Evolutionary conservation across 2,113 vertebrate species (phyloP).

Genomic region (Loxodonta africana): DNA sequence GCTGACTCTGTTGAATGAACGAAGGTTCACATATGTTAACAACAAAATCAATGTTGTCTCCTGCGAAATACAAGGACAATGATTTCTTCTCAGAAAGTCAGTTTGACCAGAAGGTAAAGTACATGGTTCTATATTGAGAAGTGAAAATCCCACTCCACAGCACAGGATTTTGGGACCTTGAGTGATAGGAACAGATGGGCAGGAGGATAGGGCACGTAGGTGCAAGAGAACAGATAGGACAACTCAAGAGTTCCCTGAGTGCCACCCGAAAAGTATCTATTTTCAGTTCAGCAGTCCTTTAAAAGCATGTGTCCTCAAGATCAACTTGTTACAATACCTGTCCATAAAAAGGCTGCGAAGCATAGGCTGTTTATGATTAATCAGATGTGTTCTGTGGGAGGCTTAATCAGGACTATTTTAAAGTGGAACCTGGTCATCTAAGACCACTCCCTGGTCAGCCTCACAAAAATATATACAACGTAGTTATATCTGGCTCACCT

Average conservation of each 20-base stretch:
- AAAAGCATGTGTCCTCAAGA: conserved; percentile 55
- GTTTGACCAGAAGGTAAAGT: conserved; percentile 78
- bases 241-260: conserved; percentile 51
- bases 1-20: conserved; percentile 74
- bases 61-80: conserved; percentile 78
- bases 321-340: background rate
- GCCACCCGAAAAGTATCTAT: conserved; percentile 76
- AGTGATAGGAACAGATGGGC: conserved; percentile 89
- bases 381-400: background rate
- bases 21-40: conserved; percentile 74
- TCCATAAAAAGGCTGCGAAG: background rate
- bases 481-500: background rate
- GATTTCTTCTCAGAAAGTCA: conserved; percentile 86
- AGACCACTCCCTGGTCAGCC: background rate
- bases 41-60: conserved; percentile 85
- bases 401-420: background rate
- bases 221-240: conserved; percentile 16
- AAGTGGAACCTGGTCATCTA: conserved; percentile 2
- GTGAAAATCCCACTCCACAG: conserved; percentile 83
- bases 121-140: conserved; percentile 79
- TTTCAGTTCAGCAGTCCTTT: conserved; percentile 72
- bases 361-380: conserved; percentile 3
- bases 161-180: conserved; percentile 82
- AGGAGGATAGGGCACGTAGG: conserved; percentile 76
- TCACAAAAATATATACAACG: background rate